Base-by-base conservation (phyloP, 2,113 vertebrate genomes). In the Leucosticte australis region DNA sequence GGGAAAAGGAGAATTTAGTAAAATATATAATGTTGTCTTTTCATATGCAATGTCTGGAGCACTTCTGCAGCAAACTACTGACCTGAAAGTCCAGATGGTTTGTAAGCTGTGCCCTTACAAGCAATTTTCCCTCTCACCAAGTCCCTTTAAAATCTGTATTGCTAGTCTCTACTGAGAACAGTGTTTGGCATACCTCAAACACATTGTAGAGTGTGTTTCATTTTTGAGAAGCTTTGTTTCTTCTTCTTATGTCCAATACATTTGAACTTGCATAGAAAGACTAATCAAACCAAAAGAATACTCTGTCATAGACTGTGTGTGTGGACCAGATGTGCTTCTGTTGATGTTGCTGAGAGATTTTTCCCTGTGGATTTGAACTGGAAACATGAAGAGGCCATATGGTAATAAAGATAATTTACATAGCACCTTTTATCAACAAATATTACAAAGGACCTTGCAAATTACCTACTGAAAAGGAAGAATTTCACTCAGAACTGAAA, bases 371-470 rank as follows among this genome's bases (percentile, higher is more conserved):
- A 74, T 90, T 92, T 74, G 47, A 91, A 85, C 2, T 70, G 41
- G 64, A 55, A 93, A 83, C 30, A 44, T 14, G 50, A 95, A 92
- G 77, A 88, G 75, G 71, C 82, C 87, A 78, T 93, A 93, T 94
- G 90, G 79, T 56, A 77, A 59, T 41, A 90, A 86, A 95, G 68
- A 80, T 86, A 90, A 96, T 95, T 88, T 92, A 95, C 83, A 86
- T 15, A 77, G 35, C 44, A 88, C 55, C 83, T 95, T 95, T 92
- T 90, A 94, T 88, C 93, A 73, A 59, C 62, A 91, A 92, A 74
- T 92, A 95, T 88, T 89, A 83, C 59, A 96, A 96, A 95, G 71
- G 60, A 71, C 85, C 44, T 85, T 93, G 64, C 88, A 94, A 94
- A 83, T 88, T 68, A 94, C 39, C 71, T 71, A 60, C 52, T 77